Base-by-base conservation (phyloP, 2,797 vertebrate species). In the Columba guinea region DNA sequence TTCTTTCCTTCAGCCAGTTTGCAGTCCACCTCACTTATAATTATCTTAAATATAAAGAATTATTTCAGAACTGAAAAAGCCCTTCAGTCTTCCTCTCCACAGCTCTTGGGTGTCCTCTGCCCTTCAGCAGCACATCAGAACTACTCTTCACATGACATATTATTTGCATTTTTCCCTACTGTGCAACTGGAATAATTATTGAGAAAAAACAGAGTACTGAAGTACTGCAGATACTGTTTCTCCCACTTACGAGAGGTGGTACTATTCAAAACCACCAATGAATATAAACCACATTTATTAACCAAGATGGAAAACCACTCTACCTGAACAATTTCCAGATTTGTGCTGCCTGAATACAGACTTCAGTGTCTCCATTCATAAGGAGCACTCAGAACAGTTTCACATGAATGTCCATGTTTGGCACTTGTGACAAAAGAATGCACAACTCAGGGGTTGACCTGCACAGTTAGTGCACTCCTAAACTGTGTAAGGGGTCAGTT, bases 301-400 rank as follows among this genome's bases (percentile, higher is more conserved):
- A 70, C 39, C 16, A 32, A 84, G 48, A 56, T 89, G 51, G 94
- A 93, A 73, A 92, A 89, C 60, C 67, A 75, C 74, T 89, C 84
- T 85, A 46, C 91, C 81, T 92, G 58, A 87, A 32, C 67, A 65
- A 86, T 80, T 93, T 89, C 84, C 86, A 84, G 51, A 92, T 88
- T 63, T 76, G 48, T 74, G 49, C 80, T 75, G 46, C 60, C 37
- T 70, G 84, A 85, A 93, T 89, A 94, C 59, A 84, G 83, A 93
- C 79, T 94, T 94, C 65, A 96, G 7, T 69, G 84, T 77, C 71
- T 49, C 41, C 81, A 23, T 63, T 89, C 71, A 71, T 28, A 63
- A 69, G 59, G 23, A 70, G 26, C 18, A 12, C 75, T 96, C 52
- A 14, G 55, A 95, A 90, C 59, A 37, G 26, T 92, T 94, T 71